Evolutionary conservation across 2,888 invertebrate genomes (phyloP).

Genomic region (Eubasilissa splendida): DNA sequence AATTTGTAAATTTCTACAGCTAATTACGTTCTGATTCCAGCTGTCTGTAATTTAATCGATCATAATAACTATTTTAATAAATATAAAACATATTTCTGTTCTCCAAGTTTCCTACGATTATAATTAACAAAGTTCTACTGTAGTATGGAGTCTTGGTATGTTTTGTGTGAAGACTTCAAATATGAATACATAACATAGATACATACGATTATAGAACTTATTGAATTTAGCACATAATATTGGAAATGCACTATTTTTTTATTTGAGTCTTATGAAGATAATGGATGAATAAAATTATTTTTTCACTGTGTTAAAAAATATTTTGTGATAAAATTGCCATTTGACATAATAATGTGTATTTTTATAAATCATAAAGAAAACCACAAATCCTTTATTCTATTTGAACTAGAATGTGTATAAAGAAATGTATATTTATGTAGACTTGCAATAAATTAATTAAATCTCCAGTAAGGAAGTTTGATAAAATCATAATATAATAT

Average conservation of each 20-base stretch:
- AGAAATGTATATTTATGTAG: constrained; percentile 37
- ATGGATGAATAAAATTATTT: constrained; percentile 29
- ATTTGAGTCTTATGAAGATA: background rate
- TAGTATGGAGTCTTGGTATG: background rate
- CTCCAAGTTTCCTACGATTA: too few relatives aligned
- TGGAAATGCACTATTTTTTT: constrained; percentile 21
- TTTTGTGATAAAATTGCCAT: constrained; percentile 51
- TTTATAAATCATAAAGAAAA: constrained; percentile 34
- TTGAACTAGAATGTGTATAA: constrained; percentile 24
- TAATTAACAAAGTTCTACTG: too few relatives aligned
- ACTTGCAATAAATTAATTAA: constrained; percentile 20
- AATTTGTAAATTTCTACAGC: too few relatives aligned
- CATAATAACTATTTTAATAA: too few relatives aligned
- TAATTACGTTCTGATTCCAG: too few relatives aligned
- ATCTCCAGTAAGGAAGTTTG: constrained; percentile 16
- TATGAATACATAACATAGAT: constrained; percentile 9
- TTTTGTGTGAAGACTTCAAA: background rate
- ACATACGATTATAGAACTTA: background rate
- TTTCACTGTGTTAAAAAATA: constrained; percentile 40
- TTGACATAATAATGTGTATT: constrained; percentile 37
- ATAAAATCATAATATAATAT: background rate
- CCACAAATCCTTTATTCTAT: constrained; percentile 7
- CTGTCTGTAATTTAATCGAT: too few relatives aligned
- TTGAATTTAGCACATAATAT: constrained; percentile 1
- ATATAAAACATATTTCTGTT: too few relatives aligned